Conservation (phyloP, 2,888 invertebrate genomes). For the Nemurella pictetii region DNA sequence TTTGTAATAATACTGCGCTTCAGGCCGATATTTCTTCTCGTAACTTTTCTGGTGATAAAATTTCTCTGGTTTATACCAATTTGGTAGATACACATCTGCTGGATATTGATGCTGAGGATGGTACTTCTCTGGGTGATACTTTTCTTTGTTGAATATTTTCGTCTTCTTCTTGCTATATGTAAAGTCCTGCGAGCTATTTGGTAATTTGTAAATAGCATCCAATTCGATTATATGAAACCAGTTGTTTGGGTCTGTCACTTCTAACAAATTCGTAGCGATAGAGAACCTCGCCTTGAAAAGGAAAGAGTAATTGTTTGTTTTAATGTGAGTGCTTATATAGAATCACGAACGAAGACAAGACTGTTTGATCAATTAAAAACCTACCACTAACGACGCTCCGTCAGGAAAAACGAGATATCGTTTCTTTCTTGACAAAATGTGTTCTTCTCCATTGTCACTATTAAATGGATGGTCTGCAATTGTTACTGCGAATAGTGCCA, state of each 20-base stretch:
- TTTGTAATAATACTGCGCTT: conserved; percentile 5
- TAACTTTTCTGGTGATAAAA: background rate
- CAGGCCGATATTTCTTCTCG: background rate
- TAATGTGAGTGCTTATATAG: background rate
- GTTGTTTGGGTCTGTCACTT: conserved; percentile 7
- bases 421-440: conserved; percentile 12
- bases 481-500: background rate
- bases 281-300: background rate
- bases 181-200: background rate
- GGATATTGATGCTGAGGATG: background rate
- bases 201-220: conserved; percentile 15
- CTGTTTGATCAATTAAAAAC: background rate
- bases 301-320: background rate
- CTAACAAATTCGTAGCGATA: background rate
- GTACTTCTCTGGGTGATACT: background rate
- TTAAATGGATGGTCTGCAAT: background rate
- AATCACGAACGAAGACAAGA: background rate
- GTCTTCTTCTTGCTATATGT: background rate
- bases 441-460: background rate
- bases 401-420: conserved; percentile 20
- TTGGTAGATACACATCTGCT: background rate
- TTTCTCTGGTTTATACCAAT: background rate
- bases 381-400: background rate
- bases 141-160: background rate
- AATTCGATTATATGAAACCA: conserved; percentile 21